phyloP scores from a whole-genome alignment of 2,888 invertebrate species.

The Hirtodrosophila histrioides region DNA sequence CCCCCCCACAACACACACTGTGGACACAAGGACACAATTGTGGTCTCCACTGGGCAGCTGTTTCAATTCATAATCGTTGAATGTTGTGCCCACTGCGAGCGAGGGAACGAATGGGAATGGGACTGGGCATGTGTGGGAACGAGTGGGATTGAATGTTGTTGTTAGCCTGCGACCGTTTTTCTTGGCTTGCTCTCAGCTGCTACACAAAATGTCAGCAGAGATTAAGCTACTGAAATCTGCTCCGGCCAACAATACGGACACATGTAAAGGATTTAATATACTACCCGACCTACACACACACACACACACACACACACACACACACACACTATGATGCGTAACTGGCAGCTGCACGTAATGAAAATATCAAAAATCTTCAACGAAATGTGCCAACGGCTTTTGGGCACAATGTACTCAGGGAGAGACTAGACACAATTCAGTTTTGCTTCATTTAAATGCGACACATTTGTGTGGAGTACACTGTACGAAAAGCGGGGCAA shows the following conservation, averaged over 20 bases:
- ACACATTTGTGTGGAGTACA: constrained; percentile 34
- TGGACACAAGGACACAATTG: constrained; percentile 21
- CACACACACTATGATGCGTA: constrained; percentile 28
- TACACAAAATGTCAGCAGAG: constrained; percentile 72
- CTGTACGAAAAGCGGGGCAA: too few species aligned
- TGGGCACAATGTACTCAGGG: neutral
- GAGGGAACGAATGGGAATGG: neutral
- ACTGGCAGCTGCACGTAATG: constrained; percentile 76
- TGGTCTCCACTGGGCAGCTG: constrained; percentile 9
- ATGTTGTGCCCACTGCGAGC: neutral
- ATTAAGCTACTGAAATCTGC: constrained; percentile 68
- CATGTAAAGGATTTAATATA: constrained; percentile 62
- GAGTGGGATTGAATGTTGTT: constrained; percentile 17
- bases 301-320: constrained; percentile 10
- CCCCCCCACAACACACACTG: constrained; percentile 2
- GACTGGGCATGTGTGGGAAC: constrained; percentile 3
- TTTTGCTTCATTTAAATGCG: constrained; percentile 69
- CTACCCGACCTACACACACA: constrained; percentile 22
- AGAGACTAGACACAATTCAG: constrained; percentile 43
- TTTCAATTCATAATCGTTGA: constrained; percentile 23
- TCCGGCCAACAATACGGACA: constrained; percentile 15
- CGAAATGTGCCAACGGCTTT: constrained; percentile 67
- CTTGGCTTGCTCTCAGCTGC: constrained; percentile 27
- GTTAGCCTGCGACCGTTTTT: constrained; percentile 21
- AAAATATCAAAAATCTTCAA: constrained; percentile 77